Conservation (phyloP, 92 coral and sea anemone species). For the Hydrozoanthus gracilis region DNA sequence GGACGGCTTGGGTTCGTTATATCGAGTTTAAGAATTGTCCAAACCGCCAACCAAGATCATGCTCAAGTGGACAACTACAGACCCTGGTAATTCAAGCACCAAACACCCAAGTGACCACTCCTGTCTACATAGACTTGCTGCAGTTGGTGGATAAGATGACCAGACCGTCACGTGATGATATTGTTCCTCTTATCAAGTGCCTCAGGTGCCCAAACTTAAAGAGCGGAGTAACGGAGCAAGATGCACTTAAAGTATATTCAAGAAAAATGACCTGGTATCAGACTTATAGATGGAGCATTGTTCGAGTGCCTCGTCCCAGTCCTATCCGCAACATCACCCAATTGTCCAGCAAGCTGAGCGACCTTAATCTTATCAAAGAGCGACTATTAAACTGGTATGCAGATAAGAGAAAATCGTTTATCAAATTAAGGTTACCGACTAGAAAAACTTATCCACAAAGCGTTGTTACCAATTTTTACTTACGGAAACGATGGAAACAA, state of each 20-base stretch:
- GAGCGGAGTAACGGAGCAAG: not conserved
- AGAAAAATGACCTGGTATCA: constrained; percentile 59
- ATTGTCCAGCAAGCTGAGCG: not conserved
- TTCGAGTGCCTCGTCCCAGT: constrained; percentile 7
- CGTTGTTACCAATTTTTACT: not conserved
- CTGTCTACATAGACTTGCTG: not conserved
- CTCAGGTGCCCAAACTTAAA: not conserved
- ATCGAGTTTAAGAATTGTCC: not conserved
- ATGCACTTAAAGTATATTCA: not conserved
- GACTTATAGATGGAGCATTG: constrained; percentile 65
- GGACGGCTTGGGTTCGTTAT: constrained; percentile 51
- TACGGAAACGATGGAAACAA: not conserved
- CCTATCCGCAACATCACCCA: not conserved
- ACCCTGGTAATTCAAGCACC: not conserved
- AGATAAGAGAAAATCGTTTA: not conserved
- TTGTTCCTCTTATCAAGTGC: not conserved
- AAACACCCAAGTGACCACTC: not conserved
- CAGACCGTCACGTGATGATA: constrained; percentile 17
- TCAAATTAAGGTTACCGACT: not conserved
- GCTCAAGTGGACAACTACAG: not conserved
- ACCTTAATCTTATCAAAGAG: not conserved
- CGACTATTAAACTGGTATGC: constrained; percentile 31
- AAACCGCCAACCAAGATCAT: not conserved
- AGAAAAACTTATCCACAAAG: not conserved
- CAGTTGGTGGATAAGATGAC: constrained; percentile 35